These are phyloP conservation scores for Tetraodon nigroviridis DNA, from an alignment of 2,113 vertebrate species.

Conservation along the genomic window DNA sequence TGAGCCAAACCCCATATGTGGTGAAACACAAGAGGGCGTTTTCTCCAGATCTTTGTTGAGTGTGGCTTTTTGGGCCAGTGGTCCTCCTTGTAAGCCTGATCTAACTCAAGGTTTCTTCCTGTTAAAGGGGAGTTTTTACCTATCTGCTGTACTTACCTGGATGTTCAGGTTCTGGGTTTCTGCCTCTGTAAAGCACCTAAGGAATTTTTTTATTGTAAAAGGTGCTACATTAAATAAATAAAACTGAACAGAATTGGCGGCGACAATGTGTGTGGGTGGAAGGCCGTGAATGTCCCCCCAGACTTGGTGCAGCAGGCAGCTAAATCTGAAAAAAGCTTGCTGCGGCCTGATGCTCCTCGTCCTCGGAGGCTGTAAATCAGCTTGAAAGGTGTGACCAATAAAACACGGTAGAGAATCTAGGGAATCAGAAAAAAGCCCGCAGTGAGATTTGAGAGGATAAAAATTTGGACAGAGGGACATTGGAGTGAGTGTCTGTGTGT, in stretches of 20 bases:
- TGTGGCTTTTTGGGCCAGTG: slow-evolving; percentile 23
- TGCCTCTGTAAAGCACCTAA: too few species aligned
- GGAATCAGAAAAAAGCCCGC: slow-evolving; percentile 5
- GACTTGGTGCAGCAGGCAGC: slow-evolving; percentile 36
- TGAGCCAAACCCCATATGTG: slow-evolving; percentile 50
- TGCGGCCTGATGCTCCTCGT: slow-evolving; percentile 38
- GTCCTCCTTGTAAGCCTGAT: too few species aligned
- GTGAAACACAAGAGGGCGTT: slow-evolving; percentile 19
- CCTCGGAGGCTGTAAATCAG: slow-evolving; percentile 49
- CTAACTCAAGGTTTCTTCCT: slow-evolving; percentile 19
- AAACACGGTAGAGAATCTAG: slow-evolving; percentile 16
- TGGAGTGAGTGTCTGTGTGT: background rate
- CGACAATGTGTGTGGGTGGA: slow-evolving; percentile 21
- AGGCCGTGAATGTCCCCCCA: background rate
- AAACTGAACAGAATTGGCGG: too few species aligned
- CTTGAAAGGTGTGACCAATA: slow-evolving; percentile 55
- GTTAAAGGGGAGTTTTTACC: too few species aligned
- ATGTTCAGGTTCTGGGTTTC: too few species aligned
- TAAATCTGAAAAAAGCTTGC: slow-evolving; percentile 40
- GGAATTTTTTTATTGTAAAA: too few species aligned
- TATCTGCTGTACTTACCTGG: too few species aligned
- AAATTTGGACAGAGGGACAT: slow-evolving; percentile 10
- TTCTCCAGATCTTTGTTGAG: slow-evolving; percentile 23
- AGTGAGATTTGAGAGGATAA: slow-evolving; percentile 8
- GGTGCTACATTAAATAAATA: slow-evolving; percentile 9